These are phyloP conservation scores for Ferrisia virgata DNA, from an alignment of 2,888 invertebrate species.

Conservation along the genomic window DNA sequence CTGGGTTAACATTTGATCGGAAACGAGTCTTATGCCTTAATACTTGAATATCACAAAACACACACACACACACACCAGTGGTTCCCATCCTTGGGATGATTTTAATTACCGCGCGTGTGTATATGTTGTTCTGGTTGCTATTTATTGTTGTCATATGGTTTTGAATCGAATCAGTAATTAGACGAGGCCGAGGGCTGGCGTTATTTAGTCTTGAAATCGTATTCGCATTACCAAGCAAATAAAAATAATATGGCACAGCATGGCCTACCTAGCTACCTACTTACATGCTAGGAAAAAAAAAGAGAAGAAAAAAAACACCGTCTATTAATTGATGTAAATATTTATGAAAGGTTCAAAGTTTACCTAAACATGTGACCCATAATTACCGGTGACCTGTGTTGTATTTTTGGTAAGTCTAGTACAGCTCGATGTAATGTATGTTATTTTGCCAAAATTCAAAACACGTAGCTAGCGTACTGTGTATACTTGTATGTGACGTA, in stretches of 20 bases:
- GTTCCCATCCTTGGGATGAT: not conserved
- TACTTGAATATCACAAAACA: not conserved
- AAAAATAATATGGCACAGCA: not conserved
- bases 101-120: conserved; percentile 9
- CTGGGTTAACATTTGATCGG: not conserved
- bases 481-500: not conserved
- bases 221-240: not conserved
- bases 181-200: not conserved
- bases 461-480: not conserved
- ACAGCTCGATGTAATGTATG: not conserved
- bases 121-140: not conserved
- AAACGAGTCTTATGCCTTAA: not conserved
- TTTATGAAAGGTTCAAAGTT: not conserved
- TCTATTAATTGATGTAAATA: conserved; percentile 12
- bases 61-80: not conserved
- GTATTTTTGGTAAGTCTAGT: not conserved
- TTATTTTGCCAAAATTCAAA: not conserved
- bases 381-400: conserved; percentile 3
- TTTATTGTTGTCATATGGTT: not conserved
- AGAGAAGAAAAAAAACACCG: not conserved
- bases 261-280: not conserved
- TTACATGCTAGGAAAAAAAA: too few relatives aligned
- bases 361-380: not conserved
- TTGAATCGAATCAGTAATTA: not conserved
- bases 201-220: not conserved